Percentiles rank a stretch among this genome's conserved stretches.
Conservation (phyloP, 1,140 invertebrate genomes). For the Zaprionus gabonicus region DNA sequence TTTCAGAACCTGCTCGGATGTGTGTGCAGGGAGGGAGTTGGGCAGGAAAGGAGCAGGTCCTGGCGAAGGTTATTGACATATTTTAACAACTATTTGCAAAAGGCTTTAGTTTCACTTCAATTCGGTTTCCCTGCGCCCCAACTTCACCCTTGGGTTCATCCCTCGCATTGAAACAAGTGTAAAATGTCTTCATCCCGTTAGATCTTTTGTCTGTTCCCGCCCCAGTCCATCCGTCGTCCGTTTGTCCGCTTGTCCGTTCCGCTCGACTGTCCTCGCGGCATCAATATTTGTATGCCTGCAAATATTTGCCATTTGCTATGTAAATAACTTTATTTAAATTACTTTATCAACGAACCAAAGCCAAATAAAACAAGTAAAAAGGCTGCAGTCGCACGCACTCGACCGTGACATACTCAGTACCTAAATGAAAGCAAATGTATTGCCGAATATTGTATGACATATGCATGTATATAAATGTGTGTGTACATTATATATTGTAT, state of each 20-base stretch:
- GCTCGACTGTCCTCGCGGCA: slow-evolving; percentile 74
- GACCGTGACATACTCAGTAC: neutral
- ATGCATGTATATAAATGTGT: too few relatives aligned
- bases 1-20: slow-evolving; percentile 34
- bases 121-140: slow-evolving; percentile 41
- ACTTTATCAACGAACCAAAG: slow-evolving; percentile 53
- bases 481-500: too few relatives aligned
- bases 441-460: too few relatives aligned
- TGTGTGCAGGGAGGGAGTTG: neutral
- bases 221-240: neutral
- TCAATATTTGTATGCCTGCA: slow-evolving; percentile 76
- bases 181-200: slow-evolving; percentile 72
- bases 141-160: neutral
- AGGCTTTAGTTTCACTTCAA: slow-evolving; percentile 81
- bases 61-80: slow-evolving; percentile 78
- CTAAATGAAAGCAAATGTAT: too few relatives aligned
- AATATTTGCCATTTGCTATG: slow-evolving; percentile 78
- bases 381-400: neutral
- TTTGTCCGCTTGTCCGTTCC: slow-evolving; percentile 42
- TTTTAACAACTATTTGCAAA: slow-evolving; percentile 82
- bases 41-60: slow-evolving; percentile 2
- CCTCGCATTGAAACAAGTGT: slow-evolving; percentile 70
- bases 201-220: slow-evolving; percentile 19
- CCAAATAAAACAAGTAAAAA: slow-evolving; percentile 31
- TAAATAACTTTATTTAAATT: slow-evolving; percentile 81